Evolutionary conservation across 2,797 vertebrate genomes (phyloP), one percentile per base, ranked within the genome.

Genomic region (Malurus splendens): DNA sequence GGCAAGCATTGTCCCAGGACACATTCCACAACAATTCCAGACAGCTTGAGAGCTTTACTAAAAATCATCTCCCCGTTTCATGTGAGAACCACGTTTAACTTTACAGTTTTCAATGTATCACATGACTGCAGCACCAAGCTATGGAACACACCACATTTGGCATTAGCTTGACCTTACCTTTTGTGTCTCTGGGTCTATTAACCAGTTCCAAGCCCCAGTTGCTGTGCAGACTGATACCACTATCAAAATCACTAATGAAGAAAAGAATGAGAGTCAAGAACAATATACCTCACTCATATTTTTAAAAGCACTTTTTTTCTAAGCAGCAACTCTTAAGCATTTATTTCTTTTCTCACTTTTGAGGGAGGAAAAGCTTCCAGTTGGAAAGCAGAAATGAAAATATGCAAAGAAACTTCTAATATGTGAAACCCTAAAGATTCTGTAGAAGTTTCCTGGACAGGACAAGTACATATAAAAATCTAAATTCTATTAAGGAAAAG

Each of bases 151-250:
- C 30, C 11, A 38, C 17, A 7, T 36, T 15, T 4, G 10, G n/a
- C 33, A 66, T 56, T 27, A 79, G 51, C 14, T n/a, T 25, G 8
- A 45, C 80, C 64, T 96, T 96, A 99, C 99, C 98, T 99, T 99
- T 92, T 99, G 99, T 90, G 99, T 99, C 95, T 99, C 99, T 0
- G 99, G 99, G 85, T 99, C 99, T 98, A 99, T 99, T 94, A 99
- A 96, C 99, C 99, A 99, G 96, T 99, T 99, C 99, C 99, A 99
- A 74, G 99, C 99, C 82, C 99, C 99, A 39, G 99, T 99, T 62
- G 99, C 99, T 81, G 99, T 99, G 95, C 99, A 99, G 52, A 99
- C 99, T 77, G 99, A 99, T 28, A 99, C 98, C 93, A 99, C 99
- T 93, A 99, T 99, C 75, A 99, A 97, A 96, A 99, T 99, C 98